Conservation (phyloP, 2,797 vertebrate species). For the Malacoctenus gilli region DNA sequence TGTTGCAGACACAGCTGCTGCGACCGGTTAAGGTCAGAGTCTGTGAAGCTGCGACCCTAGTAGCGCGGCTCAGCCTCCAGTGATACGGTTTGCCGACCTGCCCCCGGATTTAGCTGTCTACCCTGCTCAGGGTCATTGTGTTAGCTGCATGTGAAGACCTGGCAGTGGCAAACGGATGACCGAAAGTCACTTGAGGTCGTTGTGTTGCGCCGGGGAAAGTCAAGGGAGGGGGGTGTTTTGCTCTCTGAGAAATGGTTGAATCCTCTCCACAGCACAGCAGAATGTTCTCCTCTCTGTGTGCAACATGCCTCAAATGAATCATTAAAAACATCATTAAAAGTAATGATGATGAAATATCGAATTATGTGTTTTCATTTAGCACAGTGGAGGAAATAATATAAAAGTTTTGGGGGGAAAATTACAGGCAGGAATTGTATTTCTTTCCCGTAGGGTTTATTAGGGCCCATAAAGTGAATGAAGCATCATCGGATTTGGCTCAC, state of each 20-base stretch:
- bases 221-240: not conserved
- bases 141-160: conserved; percentile 48
- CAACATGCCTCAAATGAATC: too few species aligned
- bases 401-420: not conserved
- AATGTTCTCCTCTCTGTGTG: too few species aligned
- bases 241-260: conserved; percentile 8
- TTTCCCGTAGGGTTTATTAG: too few species aligned
- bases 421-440: not conserved
- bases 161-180: conserved; percentile 26
- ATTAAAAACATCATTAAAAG: too few species aligned
- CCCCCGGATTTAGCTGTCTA: conserved; percentile 64
- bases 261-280: too few species aligned
- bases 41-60: conserved; percentile 43
- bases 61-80: conserved; percentile 48
- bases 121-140: conserved; percentile 63
- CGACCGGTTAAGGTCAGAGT: conserved; percentile 49
- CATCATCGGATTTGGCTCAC: too few species aligned
- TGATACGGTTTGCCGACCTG: conserved; percentile 37
- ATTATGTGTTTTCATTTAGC: too few species aligned
- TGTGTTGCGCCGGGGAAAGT: conserved; percentile 5
- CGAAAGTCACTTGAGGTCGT: conserved; percentile 56
- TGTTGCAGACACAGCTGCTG: conserved; percentile 41
- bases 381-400: not conserved
- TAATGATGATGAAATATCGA: too few species aligned
- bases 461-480: too few species aligned